Percentiles rank a stretch among this genome's conserved stretches.
Evolutionary conservation across 2,888 invertebrate species (phyloP).

Genomic region (Pachycephus smyrnensis): DNA sequence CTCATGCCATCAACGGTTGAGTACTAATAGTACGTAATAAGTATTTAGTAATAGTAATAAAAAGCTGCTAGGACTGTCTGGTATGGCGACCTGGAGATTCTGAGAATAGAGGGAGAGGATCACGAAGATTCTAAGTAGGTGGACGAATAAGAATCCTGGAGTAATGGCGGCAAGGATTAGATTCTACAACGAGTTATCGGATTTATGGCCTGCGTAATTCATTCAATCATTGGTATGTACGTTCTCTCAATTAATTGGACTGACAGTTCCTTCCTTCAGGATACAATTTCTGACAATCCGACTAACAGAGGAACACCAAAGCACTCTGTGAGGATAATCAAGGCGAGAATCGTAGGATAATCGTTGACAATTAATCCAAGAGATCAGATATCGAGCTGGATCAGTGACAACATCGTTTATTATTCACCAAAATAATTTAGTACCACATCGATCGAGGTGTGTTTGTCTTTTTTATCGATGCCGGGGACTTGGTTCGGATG

Average conservation of each 20-base stretch:
- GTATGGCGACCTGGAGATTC: neutral
- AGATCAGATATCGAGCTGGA: conserved; percentile 9
- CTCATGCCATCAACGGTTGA: neutral
- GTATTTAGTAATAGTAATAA: neutral
- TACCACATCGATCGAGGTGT: conserved; percentile 49
- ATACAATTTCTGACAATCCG: neutral
- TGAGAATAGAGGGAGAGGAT: neutral
- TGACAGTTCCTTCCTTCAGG: too few species aligned
- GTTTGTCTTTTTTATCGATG: neutral
- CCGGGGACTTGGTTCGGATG: neutral
- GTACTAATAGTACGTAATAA: neutral
- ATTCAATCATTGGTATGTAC: neutral
- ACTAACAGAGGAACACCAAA: neutral
- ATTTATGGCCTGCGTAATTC: neutral
- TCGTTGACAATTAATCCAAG: neutral
- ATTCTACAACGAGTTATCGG: neutral
- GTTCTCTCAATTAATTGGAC: neutral
- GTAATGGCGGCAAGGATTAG: neutral
- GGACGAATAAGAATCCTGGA: neutral
- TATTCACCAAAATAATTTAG: conserved; percentile 57
- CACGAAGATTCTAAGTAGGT: neutral
- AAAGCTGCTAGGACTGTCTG: neutral
- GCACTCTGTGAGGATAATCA: neutral
- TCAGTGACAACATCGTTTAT: conserved; percentile 56
- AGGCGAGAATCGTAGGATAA: neutral